Evolutionary conservation across 2,113 vertebrate species (phyloP).

Genomic region (Rhynchomys soricoides): DNA sequence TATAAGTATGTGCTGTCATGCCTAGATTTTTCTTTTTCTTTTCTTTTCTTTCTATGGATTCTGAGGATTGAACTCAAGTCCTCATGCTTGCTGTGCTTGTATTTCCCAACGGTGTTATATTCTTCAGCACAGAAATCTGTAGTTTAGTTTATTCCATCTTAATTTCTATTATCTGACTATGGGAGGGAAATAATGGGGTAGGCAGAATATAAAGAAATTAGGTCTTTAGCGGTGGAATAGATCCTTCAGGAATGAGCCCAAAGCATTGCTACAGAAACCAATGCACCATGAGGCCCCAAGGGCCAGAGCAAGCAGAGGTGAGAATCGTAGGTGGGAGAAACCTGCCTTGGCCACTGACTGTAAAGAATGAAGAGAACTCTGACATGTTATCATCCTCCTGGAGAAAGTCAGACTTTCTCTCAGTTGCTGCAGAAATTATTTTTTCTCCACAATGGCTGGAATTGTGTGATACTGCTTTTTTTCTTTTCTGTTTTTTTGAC

Average conservation of each 20-base stretch:
- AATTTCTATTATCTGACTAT: not conserved
- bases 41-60: not conserved
- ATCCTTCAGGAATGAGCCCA: not conserved
- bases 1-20: not conserved
- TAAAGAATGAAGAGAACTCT: not conserved
- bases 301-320: rapidly evolving
- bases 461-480: constrained; percentile 75
- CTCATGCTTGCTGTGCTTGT: too few species aligned
- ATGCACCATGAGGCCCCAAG: not conserved
- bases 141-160: constrained; percentile 6
- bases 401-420: not conserved
- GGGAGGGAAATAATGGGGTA: not conserved
- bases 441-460: constrained; percentile 49
- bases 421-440: not conserved
- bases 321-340: not conserved
- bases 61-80: not conserved
- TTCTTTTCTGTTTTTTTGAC: not conserved
- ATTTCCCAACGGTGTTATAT: not conserved
- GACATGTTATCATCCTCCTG: not conserved
- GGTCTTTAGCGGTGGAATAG: not conserved
- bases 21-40: not conserved
- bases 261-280: not conserved
- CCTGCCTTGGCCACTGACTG: not conserved
- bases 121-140: not conserved
- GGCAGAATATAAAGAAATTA: not conserved